Percentiles rank a stretch among this genome's conserved stretches.
These are phyloP conservation scores for Allygus modestus DNA, from an alignment of 2,888 invertebrate genomes.

Conservation along the genomic window DNA sequence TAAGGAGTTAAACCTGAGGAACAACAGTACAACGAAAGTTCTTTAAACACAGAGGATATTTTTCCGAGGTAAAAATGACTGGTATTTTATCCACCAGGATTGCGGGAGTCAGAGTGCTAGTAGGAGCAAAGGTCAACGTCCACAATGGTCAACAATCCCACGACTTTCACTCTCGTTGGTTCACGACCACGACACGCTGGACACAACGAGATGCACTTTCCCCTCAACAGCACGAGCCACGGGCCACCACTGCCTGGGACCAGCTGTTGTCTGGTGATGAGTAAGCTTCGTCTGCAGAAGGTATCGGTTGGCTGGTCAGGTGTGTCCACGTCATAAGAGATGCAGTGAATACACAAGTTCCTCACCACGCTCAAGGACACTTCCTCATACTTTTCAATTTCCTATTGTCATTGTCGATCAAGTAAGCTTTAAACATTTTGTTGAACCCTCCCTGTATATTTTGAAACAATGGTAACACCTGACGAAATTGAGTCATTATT, in stretches of 20 bases:
- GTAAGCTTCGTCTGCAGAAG: neutral
- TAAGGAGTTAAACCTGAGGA: too few relatives aligned
- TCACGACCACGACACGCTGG: conserved; percentile 23
- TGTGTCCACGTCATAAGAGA: neutral
- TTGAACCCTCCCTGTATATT: too few relatives aligned
- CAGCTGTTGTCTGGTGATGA: neutral
- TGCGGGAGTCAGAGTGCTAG: neutral
- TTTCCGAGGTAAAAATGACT: too few relatives aligned
- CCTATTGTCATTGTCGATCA: too few relatives aligned
- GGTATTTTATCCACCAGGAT: neutral
- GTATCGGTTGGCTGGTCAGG: neutral
- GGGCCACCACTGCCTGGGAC: neutral
- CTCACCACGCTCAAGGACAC: too few relatives aligned
- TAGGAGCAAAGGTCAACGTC: conserved; percentile 38
- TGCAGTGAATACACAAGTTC: too few relatives aligned
- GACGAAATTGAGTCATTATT: too few relatives aligned
- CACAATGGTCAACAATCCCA: conserved; percentile 49
- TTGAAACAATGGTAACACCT: too few relatives aligned
- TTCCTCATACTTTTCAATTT: too few relatives aligned
- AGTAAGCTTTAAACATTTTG: too few relatives aligned
- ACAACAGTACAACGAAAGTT: too few relatives aligned
- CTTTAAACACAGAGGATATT: too few relatives aligned
- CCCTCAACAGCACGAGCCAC: conserved; percentile 5
- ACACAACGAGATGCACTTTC: conserved; percentile 23
- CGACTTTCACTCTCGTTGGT: conserved; percentile 49